Base-by-base conservation (phyloP, 1,140 invertebrate species). In the Notospermus geniculatus region DNA sequence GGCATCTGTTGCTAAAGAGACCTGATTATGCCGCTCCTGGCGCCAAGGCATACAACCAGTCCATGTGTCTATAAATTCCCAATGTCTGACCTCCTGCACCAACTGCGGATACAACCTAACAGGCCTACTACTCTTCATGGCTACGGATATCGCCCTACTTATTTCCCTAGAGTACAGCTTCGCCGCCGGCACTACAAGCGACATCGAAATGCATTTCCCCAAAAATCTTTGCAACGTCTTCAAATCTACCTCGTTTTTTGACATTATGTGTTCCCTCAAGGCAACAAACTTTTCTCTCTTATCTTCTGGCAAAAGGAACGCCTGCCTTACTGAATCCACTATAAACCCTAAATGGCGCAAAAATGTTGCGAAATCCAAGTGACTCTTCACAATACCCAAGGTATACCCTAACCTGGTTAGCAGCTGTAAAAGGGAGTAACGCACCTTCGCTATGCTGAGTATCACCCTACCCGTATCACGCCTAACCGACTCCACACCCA, bases 301-400 rank as follows among this genome's bases (percentile, higher is more conserved):
- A 7, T 63, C 61, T 30, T 45, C 46, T 30, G 65, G 65, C 15
- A 66, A 28, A 9, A 66, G 22, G 39, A 60, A 60, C 1, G 60
- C 60, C 28, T 62, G 52, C 29, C 50, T 59, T 15, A 57, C 46
- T 0, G 65, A 59, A 43, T 66, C 57, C 27, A 63, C 54, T 15
- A 64, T 52, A 32, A 62, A 64, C 11, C 62, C 66, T 27, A 67
- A 43, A 52, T 57, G 60, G n/a, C n/a, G n/a, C n/a, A n/a, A n/a
- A n/a, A n/a, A n/a, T n/a, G n/a, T n/a, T n/a, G n/a, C n/a, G n/a
- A n/a, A n/a, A n/a, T n/a, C n/a, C n/a, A n/a, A n/a, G n/a, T n/a
- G n/a, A n/a, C n/a, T n/a, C n/a, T n/a, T n/a, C n/a, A n/a, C n/a
- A n/a, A n/a, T n/a, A n/a, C n/a, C n/a, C n/a, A n/a, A n/a, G n/a